Percentiles rank a stretch among this genome's conserved stretches.
phyloP scores from a whole-genome alignment of 2,888 invertebrate genomes.

The Masnerella sp. region DNA sequence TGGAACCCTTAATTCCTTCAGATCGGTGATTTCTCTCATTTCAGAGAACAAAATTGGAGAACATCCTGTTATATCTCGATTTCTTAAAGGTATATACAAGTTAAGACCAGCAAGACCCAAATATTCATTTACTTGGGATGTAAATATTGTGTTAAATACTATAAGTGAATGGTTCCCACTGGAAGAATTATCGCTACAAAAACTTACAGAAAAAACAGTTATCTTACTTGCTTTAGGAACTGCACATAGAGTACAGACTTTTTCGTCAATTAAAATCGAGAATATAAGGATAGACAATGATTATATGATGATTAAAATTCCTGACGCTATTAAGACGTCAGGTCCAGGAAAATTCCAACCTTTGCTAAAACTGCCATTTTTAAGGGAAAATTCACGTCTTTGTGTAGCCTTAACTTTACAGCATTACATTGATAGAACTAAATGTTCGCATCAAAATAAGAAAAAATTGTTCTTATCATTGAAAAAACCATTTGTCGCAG shows the following conservation, averaged over 20 bases:
- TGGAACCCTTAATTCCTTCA: constrained; percentile 17
- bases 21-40: constrained; percentile 41
- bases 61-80: constrained; percentile 20
- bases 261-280: constrained; percentile 10
- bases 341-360: constrained; percentile 11
- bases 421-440: not conserved
- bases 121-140: constrained; percentile 46
- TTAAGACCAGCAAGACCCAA: constrained; percentile 39
- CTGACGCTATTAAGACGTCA: constrained; percentile 6
- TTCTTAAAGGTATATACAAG: constrained; percentile 37
- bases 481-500: constrained; percentile 14
- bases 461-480: constrained; percentile 8
- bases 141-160: constrained; percentile 18
- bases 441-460: not conserved
- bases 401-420: not conserved
- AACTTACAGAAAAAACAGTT: constrained; percentile 24
- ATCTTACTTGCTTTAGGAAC: constrained; percentile 30
- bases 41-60: constrained; percentile 33
- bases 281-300: not conserved
- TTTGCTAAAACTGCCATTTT: not conserved
- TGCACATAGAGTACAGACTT: constrained; percentile 19
- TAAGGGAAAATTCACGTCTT: not conserved
- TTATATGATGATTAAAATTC: not conserved
- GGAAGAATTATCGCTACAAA: not conserved
- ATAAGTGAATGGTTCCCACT: constrained; percentile 18